phyloP scores from a whole-genome alignment of 23 tunicate species.

The Clavelina lepadiformis region DNA sequence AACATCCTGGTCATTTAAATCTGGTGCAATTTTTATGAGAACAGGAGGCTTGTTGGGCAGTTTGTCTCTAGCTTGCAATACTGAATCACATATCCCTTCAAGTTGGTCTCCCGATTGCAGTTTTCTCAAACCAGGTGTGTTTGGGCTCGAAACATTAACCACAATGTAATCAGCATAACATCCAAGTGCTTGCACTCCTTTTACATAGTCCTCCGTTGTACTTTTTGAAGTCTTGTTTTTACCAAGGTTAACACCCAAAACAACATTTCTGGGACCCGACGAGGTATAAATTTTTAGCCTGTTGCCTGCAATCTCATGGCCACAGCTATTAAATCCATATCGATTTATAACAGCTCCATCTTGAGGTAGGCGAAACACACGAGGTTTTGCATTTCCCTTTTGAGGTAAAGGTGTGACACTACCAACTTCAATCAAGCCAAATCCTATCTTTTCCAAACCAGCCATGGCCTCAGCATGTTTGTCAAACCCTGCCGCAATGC shows the following conservation, averaged over 20 bases:
- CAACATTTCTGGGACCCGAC: slow-evolving; percentile 1
- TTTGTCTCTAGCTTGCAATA: slow-evolving; percentile 39
- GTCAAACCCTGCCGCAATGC: slow-evolving; percentile 96
- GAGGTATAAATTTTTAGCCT: slow-evolving; percentile 51
- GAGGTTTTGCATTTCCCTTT: slow-evolving; percentile 67
- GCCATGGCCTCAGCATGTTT: slow-evolving; percentile 90
- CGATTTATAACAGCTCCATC: slow-evolving; percentile 86
- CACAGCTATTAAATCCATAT: slow-evolving; percentile 96
- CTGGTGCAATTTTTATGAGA: slow-evolving; percentile 85
- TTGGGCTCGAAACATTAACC: slow-evolving; percentile 93
- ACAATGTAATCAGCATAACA: slow-evolving; percentile 78
- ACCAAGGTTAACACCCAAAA: slow-evolving; percentile 81
- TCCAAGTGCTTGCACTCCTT: slow-evolving; percentile 57
- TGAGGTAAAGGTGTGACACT: slow-evolving; percentile 87
- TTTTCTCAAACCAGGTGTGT: slow-evolving; percentile 82
- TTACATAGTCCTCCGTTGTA: slow-evolving; percentile 53
- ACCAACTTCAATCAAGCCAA: slow-evolving; percentile 92
- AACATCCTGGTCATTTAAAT: slow-evolving; percentile 39
- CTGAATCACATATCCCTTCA: slow-evolving; percentile 26
- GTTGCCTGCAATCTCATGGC: slow-evolving; percentile 58
- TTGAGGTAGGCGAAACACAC: slow-evolving; percentile 80
- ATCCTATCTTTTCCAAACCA: slow-evolving; percentile 71
- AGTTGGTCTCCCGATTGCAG: slow-evolving; percentile 46
- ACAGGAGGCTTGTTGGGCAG: slow-evolving; percentile 37
- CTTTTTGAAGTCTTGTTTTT: slow-evolving; percentile 69